Evolutionary conservation across 2,113 vertebrate species (phyloP), one percentile per base, ranked within the genome.

Genomic region (Morphnarchus princeps): DNA sequence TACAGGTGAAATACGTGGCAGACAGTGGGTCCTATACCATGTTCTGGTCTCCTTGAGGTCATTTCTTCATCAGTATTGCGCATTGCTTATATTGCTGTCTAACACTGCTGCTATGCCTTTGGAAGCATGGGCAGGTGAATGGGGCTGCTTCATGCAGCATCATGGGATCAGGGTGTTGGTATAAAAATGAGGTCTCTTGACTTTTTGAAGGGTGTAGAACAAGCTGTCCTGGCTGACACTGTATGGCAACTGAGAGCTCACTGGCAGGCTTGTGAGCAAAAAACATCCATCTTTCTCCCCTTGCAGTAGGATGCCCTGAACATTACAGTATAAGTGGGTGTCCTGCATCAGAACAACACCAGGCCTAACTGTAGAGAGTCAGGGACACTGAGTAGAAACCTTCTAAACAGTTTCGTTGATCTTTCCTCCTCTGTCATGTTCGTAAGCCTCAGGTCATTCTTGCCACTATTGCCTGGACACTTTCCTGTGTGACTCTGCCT

Each of bases 61-160:
- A 58, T n/a, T 55, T 59, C 47, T 38, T 28, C 21, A 34, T 5
- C 6, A 31, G 16, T 16, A 15, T 16, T 81, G 49, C 34, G 36
- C 18, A 8, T 29, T 50, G 31, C 77, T 89, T 52, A 10, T 12
- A 25, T 10, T 52, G 50, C 36, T 6, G 2, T 17, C 54, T 52
- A 50, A 43, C 42, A 32, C 8, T 0, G 0, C 73, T 20, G 59
- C 38, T 15, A 15, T 31, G 50, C 71, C 62, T 42, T 42, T 1
- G 11, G n/a, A 29, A 20, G 57, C 52, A 36, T 0, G 0, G 31
- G 61, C 49, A 78, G 79, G 69, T 17, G 76, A 59, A 13, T 0
- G 28, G 21, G 55, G 50, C 32, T 67, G 71, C 72, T 69, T 62
- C 65, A 6, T 5, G 3, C 14, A 45, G 50, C 54, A 47, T 4